phyloP scores from a whole-genome alignment of 2,113 vertebrate genomes.

The Chaetura pelagica region DNA sequence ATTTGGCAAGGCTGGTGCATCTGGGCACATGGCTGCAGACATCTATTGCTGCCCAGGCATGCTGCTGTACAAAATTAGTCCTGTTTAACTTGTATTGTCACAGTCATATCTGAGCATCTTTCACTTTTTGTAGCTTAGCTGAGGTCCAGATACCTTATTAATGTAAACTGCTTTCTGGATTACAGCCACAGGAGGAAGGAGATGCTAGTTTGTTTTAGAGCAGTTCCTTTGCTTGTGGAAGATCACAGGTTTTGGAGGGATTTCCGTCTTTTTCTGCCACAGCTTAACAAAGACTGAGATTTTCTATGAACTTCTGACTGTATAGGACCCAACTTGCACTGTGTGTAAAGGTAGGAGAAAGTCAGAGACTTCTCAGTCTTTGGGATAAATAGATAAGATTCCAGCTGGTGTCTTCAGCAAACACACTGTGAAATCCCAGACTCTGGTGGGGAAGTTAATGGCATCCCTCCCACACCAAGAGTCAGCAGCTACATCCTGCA shows the following conservation, averaged over 20 bases:
- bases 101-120: background rate
- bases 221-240: constrained; percentile 28
- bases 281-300: background rate
- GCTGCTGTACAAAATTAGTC: background rate
- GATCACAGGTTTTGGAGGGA: constrained; percentile 13
- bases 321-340: background rate
- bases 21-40: background rate
- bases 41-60: background rate
- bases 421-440: background rate
- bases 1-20: background rate
- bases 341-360: background rate
- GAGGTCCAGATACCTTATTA: background rate
- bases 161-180: constrained; percentile 11
- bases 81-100: background rate
- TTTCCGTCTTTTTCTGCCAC: background rate
- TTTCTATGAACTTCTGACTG: background rate
- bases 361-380: background rate
- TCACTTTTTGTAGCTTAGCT: background rate
- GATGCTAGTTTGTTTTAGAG: constrained; percentile 9
- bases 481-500: background rate
- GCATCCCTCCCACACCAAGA: background rate
- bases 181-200: constrained; percentile 15
- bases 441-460: background rate
- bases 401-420: background rate
- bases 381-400: background rate